phyloP scores from a whole-genome alignment of 1,140 invertebrate species.

The Lineus longissimus region DNA sequence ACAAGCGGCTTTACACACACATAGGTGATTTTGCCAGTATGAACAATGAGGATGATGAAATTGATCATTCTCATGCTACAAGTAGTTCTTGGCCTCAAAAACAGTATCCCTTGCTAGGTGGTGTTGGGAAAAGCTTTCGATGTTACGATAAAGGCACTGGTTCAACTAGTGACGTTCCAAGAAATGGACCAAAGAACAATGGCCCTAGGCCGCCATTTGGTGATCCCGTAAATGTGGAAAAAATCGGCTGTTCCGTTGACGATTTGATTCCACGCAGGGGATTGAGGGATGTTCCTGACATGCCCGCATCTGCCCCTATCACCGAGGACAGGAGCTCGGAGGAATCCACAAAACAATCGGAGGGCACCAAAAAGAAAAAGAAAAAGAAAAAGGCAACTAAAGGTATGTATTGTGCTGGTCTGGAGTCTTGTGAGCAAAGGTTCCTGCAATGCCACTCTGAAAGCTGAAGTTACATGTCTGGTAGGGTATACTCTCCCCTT shows the following conservation, averaged over 20 bases:
- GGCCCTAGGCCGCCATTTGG: background rate
- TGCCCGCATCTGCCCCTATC: background rate
- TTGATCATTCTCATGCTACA: background rate
- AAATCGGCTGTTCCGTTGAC: background rate
- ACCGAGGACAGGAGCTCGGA: background rate
- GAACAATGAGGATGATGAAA: background rate
- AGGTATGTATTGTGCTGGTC: slow-evolving; percentile 10
- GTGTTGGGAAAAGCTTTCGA: too few species aligned
- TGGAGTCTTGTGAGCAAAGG: too few species aligned
- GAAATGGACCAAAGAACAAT: background rate
- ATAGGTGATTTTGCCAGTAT: background rate
- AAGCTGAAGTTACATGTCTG: too few species aligned
- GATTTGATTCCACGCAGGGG: background rate
- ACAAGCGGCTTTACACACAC: slow-evolving; percentile 5
- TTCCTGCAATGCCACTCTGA: too few species aligned
- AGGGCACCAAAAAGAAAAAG: slow-evolving; percentile 5
- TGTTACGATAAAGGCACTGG: too few species aligned
- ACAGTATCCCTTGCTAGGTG: too few species aligned
- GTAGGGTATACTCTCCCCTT: too few species aligned
- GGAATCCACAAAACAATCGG: background rate
- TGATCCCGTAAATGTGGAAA: background rate
- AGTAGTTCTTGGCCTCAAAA: background rate
- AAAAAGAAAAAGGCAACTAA: slow-evolving; percentile 2
- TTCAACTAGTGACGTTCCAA: background rate
- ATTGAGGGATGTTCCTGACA: background rate